These are phyloP conservation scores for Callopanchax toddi DNA, from an alignment of 2,113 vertebrate genomes.

Conservation along the genomic window DNA sequence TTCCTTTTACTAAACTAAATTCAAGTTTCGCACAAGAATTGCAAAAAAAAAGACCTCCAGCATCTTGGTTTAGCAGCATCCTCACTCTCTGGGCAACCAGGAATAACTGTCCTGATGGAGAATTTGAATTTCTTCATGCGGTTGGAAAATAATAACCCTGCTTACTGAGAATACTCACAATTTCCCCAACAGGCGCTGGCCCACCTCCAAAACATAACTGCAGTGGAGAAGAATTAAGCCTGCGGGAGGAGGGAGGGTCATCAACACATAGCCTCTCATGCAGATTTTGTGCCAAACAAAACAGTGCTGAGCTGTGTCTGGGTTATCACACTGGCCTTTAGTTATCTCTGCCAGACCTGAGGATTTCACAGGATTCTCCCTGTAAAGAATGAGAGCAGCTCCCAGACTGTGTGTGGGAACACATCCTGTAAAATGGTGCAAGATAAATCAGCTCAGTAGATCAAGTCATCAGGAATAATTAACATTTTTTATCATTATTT, in stretches of 20 bases:
- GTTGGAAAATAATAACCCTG: constrained; percentile 6
- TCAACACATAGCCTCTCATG: background rate
- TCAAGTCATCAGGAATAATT: background rate
- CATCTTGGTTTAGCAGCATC: background rate
- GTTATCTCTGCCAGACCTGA: constrained; percentile 6
- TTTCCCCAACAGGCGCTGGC: constrained; percentile 16
- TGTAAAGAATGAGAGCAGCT: constrained; percentile 11
- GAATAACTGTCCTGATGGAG: background rate
- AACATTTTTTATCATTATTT: background rate
- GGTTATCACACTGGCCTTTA: background rate
- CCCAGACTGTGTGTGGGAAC: background rate
- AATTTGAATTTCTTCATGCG: constrained; percentile 8
- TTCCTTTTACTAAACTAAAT: constrained; percentile 6
- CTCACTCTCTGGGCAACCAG: background rate
- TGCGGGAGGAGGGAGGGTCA: background rate
- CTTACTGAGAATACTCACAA: background rate
- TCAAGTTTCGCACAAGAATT: background rate
- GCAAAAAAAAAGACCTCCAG: constrained; percentile 12
- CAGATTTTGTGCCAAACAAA: constrained; percentile 3
- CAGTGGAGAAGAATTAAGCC: background rate
- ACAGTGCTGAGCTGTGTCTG: background rate
- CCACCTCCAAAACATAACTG: constrained; percentile 7
- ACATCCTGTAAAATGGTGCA: background rate
- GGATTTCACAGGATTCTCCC: constrained; percentile 7
- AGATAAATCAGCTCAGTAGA: background rate